A percentile compares a stretch with the other conserved stretches of the same genome.
Conservation (phyloP, 2,113 vertebrate genomes). For the Carettochelys insculpta region DNA sequence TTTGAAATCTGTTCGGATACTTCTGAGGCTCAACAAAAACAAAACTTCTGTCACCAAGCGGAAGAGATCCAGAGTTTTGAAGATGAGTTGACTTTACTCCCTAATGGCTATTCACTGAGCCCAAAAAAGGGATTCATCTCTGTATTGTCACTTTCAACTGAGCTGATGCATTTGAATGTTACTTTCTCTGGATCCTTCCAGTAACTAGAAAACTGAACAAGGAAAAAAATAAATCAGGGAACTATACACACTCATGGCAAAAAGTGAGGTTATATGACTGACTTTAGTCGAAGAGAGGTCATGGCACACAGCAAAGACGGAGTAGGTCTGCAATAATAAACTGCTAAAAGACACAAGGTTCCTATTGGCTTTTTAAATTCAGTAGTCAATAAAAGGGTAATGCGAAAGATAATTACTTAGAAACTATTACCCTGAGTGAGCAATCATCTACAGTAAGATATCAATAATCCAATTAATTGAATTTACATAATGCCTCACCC, state of each 20-base stretch:
- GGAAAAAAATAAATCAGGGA: neutral
- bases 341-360: neutral
- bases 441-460: neutral
- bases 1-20: neutral
- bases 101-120: neutral
- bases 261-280: neutral
- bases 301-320: neutral
- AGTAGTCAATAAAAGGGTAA: conserved; percentile 15
- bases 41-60: neutral
- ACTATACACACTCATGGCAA: neutral
- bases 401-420: conserved; percentile 10
- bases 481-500: neutral
- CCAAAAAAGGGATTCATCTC: neutral
- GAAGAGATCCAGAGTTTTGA: neutral
- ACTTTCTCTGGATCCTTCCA: neutral
- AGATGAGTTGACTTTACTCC: neutral
- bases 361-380: neutral
- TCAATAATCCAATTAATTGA: neutral
- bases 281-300: neutral
- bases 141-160: neutral
- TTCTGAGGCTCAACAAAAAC: neutral
- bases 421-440: neutral
- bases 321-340: neutral
- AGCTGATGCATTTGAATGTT: neutral
- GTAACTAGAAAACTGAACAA: neutral